Evolutionary conservation across 2,888 invertebrate genomes (phyloP), one percentile per base, ranked within the genome.

Genomic region (Archaeoteleia sp.): DNA sequence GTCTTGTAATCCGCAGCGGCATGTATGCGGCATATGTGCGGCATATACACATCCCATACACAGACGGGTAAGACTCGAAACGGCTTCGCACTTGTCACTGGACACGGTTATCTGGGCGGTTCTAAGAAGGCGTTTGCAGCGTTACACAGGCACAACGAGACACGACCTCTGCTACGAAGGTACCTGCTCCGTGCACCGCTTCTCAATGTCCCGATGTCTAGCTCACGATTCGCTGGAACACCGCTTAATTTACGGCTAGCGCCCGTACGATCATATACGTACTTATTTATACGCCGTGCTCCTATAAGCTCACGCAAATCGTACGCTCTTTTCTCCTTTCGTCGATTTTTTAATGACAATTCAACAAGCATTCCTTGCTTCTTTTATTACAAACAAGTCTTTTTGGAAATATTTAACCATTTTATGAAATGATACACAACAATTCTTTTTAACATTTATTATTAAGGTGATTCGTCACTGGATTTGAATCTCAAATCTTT

Each of bases 221-320:
- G 74, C 74, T 79, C 82, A 79, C 82, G 81, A 78, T 82, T 82
- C 81, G 74, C 71, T 75, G 79, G 76, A 82, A 76, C 75, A 76
- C 75, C 72, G 54, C 62, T 67, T 70, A 65, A 67, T 72, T 73
- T 72, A 73, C 72, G 69, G 27, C 62, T 60, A 54, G 45, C 60
- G 54, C 67, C 69, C 55, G 45, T 62, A 46, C 40, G 65, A 65
- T 70, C 55, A 60, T 61, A 43, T 43, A n/a, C 39, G 14, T 35
- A 35, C 35, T 35, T 14, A n/a, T 32, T 32, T 14, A 35, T 35
- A 10, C 14, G 10, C 35, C 13, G 4, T 37, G 4, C 10, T 12
- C 9, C 27, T 17, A 29, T 32, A 37, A 20, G 13, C 40, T 30
- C 55, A 55, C 55, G 49, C 55, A 49, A 60, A 49, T 32, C 37